These are phyloP conservation scores for Rhagoletis pomonella DNA, from an alignment of 1,140 invertebrate species.

Conservation along the genomic window DNA sequence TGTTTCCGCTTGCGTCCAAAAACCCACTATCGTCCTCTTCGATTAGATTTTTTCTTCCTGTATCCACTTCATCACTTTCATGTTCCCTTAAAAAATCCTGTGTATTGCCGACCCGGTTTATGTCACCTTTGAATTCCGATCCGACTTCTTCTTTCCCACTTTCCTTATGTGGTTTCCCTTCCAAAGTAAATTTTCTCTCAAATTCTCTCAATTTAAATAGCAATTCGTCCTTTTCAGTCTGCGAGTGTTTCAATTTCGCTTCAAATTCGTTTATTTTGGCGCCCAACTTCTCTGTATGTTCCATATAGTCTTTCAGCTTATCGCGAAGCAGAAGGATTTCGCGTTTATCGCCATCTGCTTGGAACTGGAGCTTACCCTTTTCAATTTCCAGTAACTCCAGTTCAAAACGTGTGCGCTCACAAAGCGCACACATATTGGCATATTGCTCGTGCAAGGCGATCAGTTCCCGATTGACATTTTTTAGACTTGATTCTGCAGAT, in stretches of 20 bases:
- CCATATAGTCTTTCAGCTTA: conserved; percentile 59
- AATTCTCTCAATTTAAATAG: background rate
- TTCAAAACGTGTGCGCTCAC: conserved; percentile 59
- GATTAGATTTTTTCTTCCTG: background rate
- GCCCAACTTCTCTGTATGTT: conserved; percentile 58
- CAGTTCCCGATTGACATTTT: conserved; percentile 60
- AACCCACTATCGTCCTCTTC: background rate
- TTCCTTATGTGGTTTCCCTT: conserved; percentile 3
- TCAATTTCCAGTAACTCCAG: conserved; percentile 58
- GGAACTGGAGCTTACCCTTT: conserved; percentile 55
- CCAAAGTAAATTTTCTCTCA: background rate
- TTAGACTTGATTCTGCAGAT: conserved; percentile 52
- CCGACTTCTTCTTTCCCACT: background rate
- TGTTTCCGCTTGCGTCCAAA: background rate
- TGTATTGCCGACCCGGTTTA: background rate
- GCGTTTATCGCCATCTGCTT: conserved; percentile 53
- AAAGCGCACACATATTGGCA: conserved; percentile 59
- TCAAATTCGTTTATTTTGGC: conserved; percentile 56
- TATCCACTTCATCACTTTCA: background rate
- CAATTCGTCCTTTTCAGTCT: conserved; percentile 34
- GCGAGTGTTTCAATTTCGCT: conserved; percentile 33
- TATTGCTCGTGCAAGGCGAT: conserved; percentile 59
- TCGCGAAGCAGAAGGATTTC: conserved; percentile 56
- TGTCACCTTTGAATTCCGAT: background rate
- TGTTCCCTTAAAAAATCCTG: background rate